Conservation (phyloP, 1,140 invertebrate genomes). For the Drosophila sulfurigaster region DNA sequence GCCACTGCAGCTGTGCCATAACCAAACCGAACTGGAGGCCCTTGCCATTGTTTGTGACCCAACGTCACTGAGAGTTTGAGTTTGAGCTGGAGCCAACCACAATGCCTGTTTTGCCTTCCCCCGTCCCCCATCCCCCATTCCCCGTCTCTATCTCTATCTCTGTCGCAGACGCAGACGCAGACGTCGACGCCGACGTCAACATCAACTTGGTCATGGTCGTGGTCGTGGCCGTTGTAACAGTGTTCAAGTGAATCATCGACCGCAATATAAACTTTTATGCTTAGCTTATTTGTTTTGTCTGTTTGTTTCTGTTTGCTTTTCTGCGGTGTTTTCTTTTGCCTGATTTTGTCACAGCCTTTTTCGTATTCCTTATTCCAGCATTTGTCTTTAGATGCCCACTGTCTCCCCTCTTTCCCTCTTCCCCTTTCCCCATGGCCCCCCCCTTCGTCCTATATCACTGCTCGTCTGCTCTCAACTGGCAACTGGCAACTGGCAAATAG, state of each 20-base stretch:
- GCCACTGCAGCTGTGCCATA: conserved; percentile 67
- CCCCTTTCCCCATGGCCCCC: background rate
- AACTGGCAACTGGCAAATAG: conserved; percentile 24
- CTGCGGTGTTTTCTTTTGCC: conserved; percentile 56
- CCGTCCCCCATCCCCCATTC: background rate
- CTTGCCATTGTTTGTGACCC: conserved; percentile 19
- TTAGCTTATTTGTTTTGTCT: conserved; percentile 82
- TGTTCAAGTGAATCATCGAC: conserved; percentile 75
- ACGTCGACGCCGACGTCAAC: background rate
- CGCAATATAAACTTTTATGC: conserved; percentile 83
- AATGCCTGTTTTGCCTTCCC: conserved; percentile 27
- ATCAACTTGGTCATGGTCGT: conserved; percentile 11
- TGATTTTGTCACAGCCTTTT: conserved; percentile 48
- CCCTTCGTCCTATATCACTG: no score
- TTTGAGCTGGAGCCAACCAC: conserved; percentile 49
- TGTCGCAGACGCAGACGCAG: no score
- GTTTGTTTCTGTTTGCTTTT: conserved; percentile 56
- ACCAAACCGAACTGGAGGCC: conserved; percentile 7
- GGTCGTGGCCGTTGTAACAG: conserved; percentile 25
- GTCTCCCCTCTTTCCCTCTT: background rate
- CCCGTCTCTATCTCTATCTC: no score
- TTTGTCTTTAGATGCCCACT: conserved; percentile 29
- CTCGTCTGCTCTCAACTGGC: background rate
- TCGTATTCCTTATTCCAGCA: conserved; percentile 25
- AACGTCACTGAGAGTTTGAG: conserved; percentile 35